Percentiles rank a stretch among this genome's conserved stretches.
These are phyloP conservation scores for Thelaira solivaga DNA, from an alignment of 2,888 invertebrate species.

Conservation along the genomic window DNA sequence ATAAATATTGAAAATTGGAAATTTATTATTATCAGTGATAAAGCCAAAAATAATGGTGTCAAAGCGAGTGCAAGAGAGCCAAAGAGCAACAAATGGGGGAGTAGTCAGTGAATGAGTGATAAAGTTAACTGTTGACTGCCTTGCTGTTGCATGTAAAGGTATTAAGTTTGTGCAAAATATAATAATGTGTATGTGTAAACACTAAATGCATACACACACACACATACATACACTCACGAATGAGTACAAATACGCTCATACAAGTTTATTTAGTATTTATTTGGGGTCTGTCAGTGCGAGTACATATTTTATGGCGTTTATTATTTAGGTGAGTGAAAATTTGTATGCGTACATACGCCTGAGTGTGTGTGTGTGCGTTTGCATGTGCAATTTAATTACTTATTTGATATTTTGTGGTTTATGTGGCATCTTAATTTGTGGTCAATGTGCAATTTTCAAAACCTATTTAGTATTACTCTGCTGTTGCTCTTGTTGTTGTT, in stretches of 20 bases:
- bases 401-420: slow-evolving; percentile 59
- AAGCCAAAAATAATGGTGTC: slow-evolving; percentile 23
- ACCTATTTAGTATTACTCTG: slow-evolving; percentile 31
- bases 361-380: background rate
- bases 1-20: slow-evolving; percentile 60
- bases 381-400: slow-evolving; percentile 57
- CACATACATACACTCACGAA: no score
- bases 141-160: no score
- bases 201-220: background rate
- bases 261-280: no score
- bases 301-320: background rate
- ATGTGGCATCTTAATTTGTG: slow-evolving; percentile 62
- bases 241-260: no score
- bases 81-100: background rate
- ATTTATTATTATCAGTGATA: slow-evolving; percentile 60
- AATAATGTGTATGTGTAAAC: slow-evolving; percentile 16
- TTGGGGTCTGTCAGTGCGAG: no score
- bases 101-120: no score
- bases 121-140: slow-evolving; percentile 24
- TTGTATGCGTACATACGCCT: background rate
- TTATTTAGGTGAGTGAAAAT: background rate
- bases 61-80: background rate
- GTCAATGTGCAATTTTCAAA: slow-evolving; percentile 53
- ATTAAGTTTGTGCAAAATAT: slow-evolving; percentile 11
- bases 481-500: no score